phyloP scores from a whole-genome alignment of 2,113 vertebrate species.

The Smithornis capensis region DNA sequence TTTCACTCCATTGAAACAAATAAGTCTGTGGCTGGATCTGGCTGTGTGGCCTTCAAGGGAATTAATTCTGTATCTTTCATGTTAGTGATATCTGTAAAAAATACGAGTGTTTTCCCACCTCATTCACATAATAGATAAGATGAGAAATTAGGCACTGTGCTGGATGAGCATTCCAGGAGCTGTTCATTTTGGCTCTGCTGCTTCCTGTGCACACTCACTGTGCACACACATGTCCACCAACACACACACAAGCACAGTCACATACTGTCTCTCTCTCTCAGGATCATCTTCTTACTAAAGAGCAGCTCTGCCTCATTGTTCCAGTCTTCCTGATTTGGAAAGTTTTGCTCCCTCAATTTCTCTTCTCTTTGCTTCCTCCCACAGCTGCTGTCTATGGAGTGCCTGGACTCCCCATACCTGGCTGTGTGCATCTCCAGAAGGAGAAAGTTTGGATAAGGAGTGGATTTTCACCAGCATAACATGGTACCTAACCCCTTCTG shows the following conservation, averaged over 20 bases:
- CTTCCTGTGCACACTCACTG: neutral
- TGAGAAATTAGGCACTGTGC: constrained; percentile 72
- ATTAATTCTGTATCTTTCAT: constrained; percentile 66
- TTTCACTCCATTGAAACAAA: constrained; percentile 49
- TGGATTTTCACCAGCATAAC: neutral
- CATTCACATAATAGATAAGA: constrained; percentile 79
- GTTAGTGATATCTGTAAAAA: constrained; percentile 72
- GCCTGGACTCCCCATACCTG: neutral
- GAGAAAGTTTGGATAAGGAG: neutral
- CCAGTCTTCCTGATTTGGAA: neutral
- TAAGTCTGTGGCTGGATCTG: constrained; percentile 33
- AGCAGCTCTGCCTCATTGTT: neutral
- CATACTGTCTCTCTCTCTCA: neutral
- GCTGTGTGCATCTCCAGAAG: accelerated
- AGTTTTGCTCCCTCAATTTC: neutral
- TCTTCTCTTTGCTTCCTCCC: neutral
- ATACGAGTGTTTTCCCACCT: constrained; percentile 74
- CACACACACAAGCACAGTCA: accelerated
- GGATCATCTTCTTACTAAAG: neutral
- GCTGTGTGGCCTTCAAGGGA: constrained; percentile 62
- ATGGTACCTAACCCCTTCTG: neutral
- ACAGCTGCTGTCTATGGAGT: neutral
- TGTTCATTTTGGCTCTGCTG: constrained; percentile 70
- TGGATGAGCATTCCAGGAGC: constrained; percentile 71
- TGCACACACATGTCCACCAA: neutral